Base-by-base conservation (phyloP, 2,113 vertebrate species). In the Mormoops blainvillei region DNA sequence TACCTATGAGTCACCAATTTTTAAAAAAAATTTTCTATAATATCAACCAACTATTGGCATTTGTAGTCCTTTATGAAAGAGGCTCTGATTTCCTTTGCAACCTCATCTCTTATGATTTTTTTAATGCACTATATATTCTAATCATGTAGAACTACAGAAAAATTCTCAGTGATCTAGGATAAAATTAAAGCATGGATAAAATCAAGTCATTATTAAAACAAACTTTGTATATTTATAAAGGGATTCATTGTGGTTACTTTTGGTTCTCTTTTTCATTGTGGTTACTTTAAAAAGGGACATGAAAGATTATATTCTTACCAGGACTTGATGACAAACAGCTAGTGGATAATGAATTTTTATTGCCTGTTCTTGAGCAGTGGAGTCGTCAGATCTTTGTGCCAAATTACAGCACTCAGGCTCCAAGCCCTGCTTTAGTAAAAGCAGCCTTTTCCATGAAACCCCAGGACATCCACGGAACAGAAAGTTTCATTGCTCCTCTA, bases 1-100 rank as follows among this genome's bases (percentile, higher is more conserved):
- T 91, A 52, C 31, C 18, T 45, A 11, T 80, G 73, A 94, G 67
- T 94, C 91, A 97, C 24, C n/a, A 7, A 38, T 95, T 96, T 82
- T 38, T 31, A 31, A 63, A 61, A 82, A n/a, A n/a, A n/a, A n/a
- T n/a, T 70, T 92, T 85, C 48, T 41, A 26, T 41, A n/a, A 61
- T 45, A 38, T 52, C 36, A 43, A 26, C 13, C n/a, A 56, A 50
- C 6, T 56, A 2, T 74, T 96, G 22, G 1, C 20, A 74, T 4
- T 54, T 10, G 88, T 26, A n/a, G 4, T 16, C 24, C 36, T 74
- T 91, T 45, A 28, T 31, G 38, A 93, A 89, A 56, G 73, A 74
- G 28, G 11, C 54, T 67, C 28, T 65, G 12, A n/a, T 74, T 80
- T 67, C 3, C 16, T 77, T n/a, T 36, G 38, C 80, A 73, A 14